Evolutionary conservation across 2,888 invertebrate species (phyloP), one percentile per base, ranked within the genome.

Genomic region (Hirtodrosophila confusa): DNA sequence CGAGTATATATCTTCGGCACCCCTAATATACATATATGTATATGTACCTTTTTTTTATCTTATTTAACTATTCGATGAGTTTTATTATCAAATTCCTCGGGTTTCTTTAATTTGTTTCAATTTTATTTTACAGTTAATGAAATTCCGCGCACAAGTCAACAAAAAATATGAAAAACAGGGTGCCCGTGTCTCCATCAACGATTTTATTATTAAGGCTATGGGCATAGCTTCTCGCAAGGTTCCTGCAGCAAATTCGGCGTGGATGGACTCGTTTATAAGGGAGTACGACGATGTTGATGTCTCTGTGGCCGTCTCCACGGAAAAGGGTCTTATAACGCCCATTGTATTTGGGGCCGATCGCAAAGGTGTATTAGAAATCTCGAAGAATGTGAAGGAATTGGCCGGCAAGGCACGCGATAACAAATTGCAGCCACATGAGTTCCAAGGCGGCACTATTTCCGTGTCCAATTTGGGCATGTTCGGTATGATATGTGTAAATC

Each of bases 381-480:
- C 96, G 57, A 93, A 93, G 70, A 94, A 95, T 73, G 95, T 98
- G 43, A 96, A 96, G 91, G 92, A 93, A 54, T 92, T 99, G 61
- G 98, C 97, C 0, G 93, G 91, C 4, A 97, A 96, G 92, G 99
- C 99, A 0, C 94, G 96, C 80, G 96, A 95, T 0, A 97, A 97
- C 23, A 97, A 96, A 90, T 93, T 99, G 12, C 95, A 97, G 90
- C 98, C 98, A 0, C 95, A 97, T 40, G 99, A 99, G 92, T 99
- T 97, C 92, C 97, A 97, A 94, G 99, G 99, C 10, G 99, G 99
- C 73, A 98, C 98, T 6, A 95, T 99, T 77, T 97, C 97, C 11
- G 94, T 99, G 1, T 98, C 98, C 10, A 99, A 99, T 92, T 93
- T 99, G 73, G 98, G 98, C 82, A 98, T 98, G 98, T 98, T 95